phyloP scores from a whole-genome alignment of 2,113 vertebrate species.

The Dipodomys merriami region DNA sequence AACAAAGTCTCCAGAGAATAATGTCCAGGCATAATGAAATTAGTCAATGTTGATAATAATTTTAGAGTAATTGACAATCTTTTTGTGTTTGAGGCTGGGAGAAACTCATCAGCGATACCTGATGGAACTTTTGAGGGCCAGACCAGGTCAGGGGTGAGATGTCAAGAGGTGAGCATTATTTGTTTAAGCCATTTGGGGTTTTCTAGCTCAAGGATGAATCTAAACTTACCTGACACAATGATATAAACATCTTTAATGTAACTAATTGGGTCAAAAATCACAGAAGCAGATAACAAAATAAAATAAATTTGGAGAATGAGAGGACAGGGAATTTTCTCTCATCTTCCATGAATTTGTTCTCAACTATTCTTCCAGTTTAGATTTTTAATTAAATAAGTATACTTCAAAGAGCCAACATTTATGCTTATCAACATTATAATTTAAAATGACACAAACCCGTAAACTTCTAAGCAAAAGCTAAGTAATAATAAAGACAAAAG shows the following conservation, averaged over 20 bases:
- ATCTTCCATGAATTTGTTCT: neutral
- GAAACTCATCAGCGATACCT: neutral
- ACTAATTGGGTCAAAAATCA: neutral
- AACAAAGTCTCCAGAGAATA: neutral
- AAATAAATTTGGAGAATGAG: neutral
- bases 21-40: neutral
- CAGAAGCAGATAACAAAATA: neutral
- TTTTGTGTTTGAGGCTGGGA: neutral
- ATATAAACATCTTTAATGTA: conserved; percentile 27
- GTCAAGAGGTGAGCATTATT: neutral
- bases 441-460: too few species aligned
- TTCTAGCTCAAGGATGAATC: conserved; percentile 25
- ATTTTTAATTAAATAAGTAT: neutral
- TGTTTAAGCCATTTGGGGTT: conserved; percentile 12
- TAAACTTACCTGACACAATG: conserved; percentile 10
- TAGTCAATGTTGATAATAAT: neutral
- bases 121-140: neutral
- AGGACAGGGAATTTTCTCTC: neutral
- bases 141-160: neutral
- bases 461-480: too few species aligned
- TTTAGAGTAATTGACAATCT: neutral
- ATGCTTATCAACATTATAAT: too few species aligned
- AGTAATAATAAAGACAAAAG: too few species aligned
- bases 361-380: neutral
- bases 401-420: too few species aligned